Evolutionary conservation across 1,140 invertebrate species (phyloP).

Genomic region (Drosophila triauraria): DNA sequence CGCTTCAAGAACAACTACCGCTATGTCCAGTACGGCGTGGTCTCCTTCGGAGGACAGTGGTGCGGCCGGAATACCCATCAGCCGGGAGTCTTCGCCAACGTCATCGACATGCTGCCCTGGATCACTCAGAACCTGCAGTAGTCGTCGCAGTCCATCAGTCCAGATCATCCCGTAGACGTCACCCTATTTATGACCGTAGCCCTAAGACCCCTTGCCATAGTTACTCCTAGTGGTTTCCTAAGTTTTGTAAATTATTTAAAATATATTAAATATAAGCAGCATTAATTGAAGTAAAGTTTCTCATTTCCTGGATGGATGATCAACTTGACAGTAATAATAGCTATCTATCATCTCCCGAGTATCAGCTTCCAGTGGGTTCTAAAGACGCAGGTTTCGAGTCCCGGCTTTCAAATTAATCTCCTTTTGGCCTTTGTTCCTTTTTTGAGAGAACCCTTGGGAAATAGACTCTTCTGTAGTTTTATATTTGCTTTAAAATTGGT

Average conservation of each 20-base stretch:
- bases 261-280: slow-evolving; percentile 40
- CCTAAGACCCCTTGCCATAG: slow-evolving; percentile 55
- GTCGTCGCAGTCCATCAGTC: slow-evolving; percentile 10
- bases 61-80: slow-evolving; percentile 54
- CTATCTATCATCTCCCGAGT: too few species aligned
- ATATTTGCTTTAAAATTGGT: background rate
- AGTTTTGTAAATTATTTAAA: slow-evolving; percentile 45
- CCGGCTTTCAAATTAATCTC: too few species aligned
- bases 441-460: too few species aligned
- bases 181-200: slow-evolving; percentile 33
- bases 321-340: background rate
- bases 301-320: background rate
- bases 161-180: background rate
- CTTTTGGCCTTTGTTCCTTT: too few species aligned
- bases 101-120: slow-evolving; percentile 79
- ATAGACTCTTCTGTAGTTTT: background rate
- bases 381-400: too few species aligned
- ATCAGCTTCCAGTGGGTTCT: too few species aligned
- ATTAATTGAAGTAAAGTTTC: slow-evolving; percentile 12
- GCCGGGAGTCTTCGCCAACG: slow-evolving; percentile 78
- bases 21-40: slow-evolving; percentile 72
- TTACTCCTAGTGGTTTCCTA: slow-evolving; percentile 20
- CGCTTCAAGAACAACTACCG: slow-evolving; percentile 46
- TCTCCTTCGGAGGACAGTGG: slow-evolving; percentile 60
- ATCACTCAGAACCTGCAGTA: slow-evolving; percentile 75